Conservation (phyloP, 2,888 invertebrate genomes). For the Gnatocerus cornutus region DNA sequence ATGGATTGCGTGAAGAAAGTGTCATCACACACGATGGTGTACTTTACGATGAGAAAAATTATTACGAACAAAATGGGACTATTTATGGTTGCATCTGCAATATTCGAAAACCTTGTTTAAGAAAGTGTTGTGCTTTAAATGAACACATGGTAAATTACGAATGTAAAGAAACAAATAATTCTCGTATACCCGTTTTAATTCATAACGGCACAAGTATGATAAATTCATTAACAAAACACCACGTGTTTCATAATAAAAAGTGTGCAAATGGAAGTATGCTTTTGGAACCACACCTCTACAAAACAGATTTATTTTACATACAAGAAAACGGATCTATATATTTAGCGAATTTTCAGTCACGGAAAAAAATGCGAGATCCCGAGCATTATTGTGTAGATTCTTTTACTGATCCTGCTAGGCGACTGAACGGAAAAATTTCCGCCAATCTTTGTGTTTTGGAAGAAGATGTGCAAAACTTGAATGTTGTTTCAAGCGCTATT, state of each 20-base stretch:
- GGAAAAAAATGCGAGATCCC: not conserved
- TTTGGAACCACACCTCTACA: conserved; percentile 32
- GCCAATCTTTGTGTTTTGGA: not conserved
- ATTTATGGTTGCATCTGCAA: conserved; percentile 39
- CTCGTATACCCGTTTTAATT: not conserved
- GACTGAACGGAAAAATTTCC: not conserved
- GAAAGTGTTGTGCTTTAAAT: conserved; percentile 36
- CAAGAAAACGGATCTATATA: conserved; percentile 48
- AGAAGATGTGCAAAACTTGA: not conserved
- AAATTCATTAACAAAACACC: conserved; percentile 2
- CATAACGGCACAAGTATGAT: not conserved
- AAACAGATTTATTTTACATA: conserved; percentile 45
- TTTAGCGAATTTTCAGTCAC: conserved; percentile 35
- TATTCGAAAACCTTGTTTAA: conserved; percentile 24
- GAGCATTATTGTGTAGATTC: conserved; percentile 50
- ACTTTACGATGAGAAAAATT: not conserved
- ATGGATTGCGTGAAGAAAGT: not conserved
- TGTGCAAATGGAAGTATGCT: conserved; percentile 19
- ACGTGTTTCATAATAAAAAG: conserved; percentile 30
- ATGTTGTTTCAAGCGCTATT: too few species aligned
- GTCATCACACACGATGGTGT: conserved; percentile 3
- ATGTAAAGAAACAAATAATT: not conserved
- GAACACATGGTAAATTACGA: conserved; percentile 18
- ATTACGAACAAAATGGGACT: not conserved
- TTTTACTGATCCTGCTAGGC: conserved; percentile 26